These are phyloP conservation scores for Zosterops borbonicus DNA, from an alignment of 2,113 vertebrate species.

Conservation along the genomic window DNA sequence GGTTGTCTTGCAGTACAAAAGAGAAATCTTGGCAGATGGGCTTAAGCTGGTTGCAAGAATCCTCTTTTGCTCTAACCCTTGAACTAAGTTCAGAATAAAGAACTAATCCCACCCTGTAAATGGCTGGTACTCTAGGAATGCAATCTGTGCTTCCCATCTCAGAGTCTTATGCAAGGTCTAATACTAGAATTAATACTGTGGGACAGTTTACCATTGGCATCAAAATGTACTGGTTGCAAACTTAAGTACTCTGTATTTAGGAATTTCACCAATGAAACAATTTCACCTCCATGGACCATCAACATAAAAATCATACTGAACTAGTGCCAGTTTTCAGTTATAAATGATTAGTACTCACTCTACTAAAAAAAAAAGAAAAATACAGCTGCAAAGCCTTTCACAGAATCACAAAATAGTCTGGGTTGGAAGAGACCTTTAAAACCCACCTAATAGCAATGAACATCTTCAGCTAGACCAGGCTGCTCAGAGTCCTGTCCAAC, in stretches of 20 bases:
- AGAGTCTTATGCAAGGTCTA: neutral
- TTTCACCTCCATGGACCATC: neutral
- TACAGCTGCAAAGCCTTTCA: neutral
- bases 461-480: neutral
- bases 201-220: neutral
- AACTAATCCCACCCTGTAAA: neutral
- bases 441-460: neutral
- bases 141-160: neutral
- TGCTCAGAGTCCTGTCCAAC: neutral
- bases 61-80: neutral
- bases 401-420: neutral
- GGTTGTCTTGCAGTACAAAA: neutral
- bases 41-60: neutral
- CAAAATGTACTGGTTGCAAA: neutral
- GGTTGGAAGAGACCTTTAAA: neutral
- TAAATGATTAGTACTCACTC: neutral
- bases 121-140: neutral
- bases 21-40: neutral
- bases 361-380: neutral
- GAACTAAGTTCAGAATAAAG: neutral
- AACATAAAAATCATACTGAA: neutral
- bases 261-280: neutral
- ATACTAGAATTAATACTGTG: neutral
- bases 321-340: neutral
- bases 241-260: neutral